Evolutionary conservation across 2,888 invertebrate genomes (phyloP).

Genomic region (Notodonta dromedarius): DNA sequence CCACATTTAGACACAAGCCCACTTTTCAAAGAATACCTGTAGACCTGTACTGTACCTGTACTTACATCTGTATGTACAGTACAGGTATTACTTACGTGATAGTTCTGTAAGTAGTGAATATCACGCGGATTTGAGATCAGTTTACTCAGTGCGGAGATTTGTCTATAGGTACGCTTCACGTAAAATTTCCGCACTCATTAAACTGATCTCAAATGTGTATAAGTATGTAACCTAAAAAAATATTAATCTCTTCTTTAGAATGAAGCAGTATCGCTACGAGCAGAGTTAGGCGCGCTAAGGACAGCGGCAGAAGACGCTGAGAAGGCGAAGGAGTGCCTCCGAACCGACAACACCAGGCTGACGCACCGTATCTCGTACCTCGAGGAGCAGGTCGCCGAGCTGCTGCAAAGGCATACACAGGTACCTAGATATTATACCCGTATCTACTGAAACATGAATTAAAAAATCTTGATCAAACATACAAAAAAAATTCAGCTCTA

Average conservation of each 20-base stretch:
- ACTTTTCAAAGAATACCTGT: too few species aligned
- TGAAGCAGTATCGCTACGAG: conserved; percentile 81
- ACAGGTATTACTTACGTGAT: too few species aligned
- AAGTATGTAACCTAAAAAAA: too few species aligned
- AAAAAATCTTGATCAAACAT: background rate
- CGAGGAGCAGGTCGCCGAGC: conserved; percentile 92
- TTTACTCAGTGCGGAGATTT: too few species aligned
- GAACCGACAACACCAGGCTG: conserved; percentile 92
- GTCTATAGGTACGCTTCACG: too few species aligned
- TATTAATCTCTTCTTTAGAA: conserved; percentile 48
- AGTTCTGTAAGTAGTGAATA: too few species aligned
- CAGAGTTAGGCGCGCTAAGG: conserved; percentile 84
- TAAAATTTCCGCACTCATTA: too few species aligned
- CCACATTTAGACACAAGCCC: too few species aligned
- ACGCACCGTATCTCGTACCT: conserved; percentile 95
- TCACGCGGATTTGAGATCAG: too few species aligned
- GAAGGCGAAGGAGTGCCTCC: conserved; percentile 85
- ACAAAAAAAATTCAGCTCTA: background rate
- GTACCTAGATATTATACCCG: conserved; percentile 39
- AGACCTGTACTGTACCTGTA: too few species aligned
- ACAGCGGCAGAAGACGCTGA: conserved; percentile 86
- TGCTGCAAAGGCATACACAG: conserved; percentile 77
- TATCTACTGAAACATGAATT: background rate
- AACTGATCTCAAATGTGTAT: too few species aligned
- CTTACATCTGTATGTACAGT: too few species aligned